Percentiles rank a stretch among this genome's conserved stretches.
phyloP scores from a whole-genome alignment of 2,888 invertebrate species.

The Mylabris sibirica region DNA sequence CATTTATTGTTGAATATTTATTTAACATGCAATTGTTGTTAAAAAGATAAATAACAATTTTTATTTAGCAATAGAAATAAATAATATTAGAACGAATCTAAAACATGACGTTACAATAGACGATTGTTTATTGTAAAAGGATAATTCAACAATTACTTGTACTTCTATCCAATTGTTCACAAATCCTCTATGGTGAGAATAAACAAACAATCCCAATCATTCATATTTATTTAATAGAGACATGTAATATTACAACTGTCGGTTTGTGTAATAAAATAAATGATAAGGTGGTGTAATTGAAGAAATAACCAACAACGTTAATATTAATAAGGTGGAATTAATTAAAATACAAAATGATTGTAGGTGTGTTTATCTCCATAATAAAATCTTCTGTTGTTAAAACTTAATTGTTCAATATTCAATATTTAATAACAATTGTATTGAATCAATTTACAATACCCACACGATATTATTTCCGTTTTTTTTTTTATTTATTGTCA shows the following conservation, averaged over 20 bases:
- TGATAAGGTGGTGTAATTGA: neutral
- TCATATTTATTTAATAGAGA: neutral
- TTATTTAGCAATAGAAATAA: neutral
- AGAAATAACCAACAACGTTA: neutral
- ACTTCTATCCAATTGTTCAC: neutral
- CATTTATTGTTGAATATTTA: neutral
- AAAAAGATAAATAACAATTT: constrained; percentile 3
- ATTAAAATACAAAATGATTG: neutral
- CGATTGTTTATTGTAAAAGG: constrained; percentile 10
- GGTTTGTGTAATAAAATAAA: neutral
- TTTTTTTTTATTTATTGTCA: too few relatives aligned
- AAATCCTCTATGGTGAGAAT: neutral
- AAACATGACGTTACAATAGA: neutral
- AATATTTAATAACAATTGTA: neutral
- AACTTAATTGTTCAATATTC: neutral
- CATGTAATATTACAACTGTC: neutral
- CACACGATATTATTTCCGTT: constrained; percentile 8
- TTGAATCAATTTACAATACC: neutral
- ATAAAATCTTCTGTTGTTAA: neutral
- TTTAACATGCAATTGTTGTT: constrained; percentile 8
- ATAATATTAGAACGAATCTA: neutral
- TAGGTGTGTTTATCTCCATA: neutral
- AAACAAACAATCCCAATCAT: neutral
- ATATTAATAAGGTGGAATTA: neutral
- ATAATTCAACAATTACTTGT: neutral